Conservation (phyloP, 2,888 invertebrate species). For the Andrena bucephala region DNA sequence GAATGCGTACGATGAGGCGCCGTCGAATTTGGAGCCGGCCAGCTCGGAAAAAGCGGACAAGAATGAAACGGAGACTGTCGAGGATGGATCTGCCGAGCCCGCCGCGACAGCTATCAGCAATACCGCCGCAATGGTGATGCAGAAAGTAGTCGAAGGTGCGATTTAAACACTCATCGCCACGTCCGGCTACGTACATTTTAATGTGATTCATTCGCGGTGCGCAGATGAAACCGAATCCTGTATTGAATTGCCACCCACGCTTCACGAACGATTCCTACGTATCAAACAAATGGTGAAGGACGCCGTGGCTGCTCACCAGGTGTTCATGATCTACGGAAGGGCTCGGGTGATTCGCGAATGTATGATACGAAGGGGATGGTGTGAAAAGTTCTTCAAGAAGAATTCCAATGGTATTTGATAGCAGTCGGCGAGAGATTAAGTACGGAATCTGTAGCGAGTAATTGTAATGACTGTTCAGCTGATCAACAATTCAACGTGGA, state of each 20-base stretch:
- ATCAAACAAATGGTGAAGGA: slow-evolving; percentile 80
- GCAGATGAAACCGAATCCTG: slow-evolving; percentile 25
- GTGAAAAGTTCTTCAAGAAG: slow-evolving; percentile 80
- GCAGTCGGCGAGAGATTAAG: background rate
- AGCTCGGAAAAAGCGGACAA: slow-evolving; percentile 60
- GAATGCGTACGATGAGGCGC: slow-evolving; percentile 74
- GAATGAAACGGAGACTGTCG: slow-evolving; percentile 51
- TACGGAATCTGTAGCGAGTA: background rate
- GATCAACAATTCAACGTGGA: slow-evolving; percentile 75
- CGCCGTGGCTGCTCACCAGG: slow-evolving; percentile 78
- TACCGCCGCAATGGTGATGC: slow-evolving; percentile 4
- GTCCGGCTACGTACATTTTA: too few species aligned
- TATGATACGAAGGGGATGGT: slow-evolving; percentile 81
- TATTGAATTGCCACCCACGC: slow-evolving; percentile 71
- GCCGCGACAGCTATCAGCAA: slow-evolving; percentile 21
- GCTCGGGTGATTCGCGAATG: slow-evolving; percentile 80
- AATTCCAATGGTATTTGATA: slow-evolving; percentile 49
- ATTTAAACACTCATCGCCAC: background rate
- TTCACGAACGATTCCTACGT: slow-evolving; percentile 78
- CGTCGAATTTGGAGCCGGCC: slow-evolving; percentile 58
- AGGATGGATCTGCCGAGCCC: slow-evolving; percentile 29
- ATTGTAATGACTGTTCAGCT: slow-evolving; percentile 46
- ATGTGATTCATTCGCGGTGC: background rate
- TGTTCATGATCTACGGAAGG: slow-evolving; percentile 83
- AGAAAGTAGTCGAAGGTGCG: slow-evolving; percentile 54